Conservation (phyloP, 2,888 invertebrate genomes). For the Microctonus hyperodae region DNA sequence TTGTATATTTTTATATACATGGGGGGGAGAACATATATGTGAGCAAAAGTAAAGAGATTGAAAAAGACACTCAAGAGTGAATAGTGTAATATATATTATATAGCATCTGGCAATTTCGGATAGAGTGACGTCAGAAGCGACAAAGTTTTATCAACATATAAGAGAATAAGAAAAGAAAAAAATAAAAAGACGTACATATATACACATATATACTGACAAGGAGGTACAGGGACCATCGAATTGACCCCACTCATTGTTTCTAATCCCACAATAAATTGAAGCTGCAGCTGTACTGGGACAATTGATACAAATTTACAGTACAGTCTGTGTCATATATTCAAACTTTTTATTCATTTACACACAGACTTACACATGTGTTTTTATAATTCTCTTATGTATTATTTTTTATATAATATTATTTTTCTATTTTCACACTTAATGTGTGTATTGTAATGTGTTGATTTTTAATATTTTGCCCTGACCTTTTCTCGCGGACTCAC, state of each 20-base stretch:
- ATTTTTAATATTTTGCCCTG: background rate
- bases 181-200: slow-evolving; percentile 32
- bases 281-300: slow-evolving; percentile 59
- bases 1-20: background rate
- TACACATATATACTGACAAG: slow-evolving; percentile 55
- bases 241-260: slow-evolving; percentile 63
- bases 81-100: background rate
- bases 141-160: slow-evolving; percentile 4
- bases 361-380: background rate
- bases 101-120: slow-evolving; percentile 22
- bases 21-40: background rate
- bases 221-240: slow-evolving; percentile 53
- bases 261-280: slow-evolving; percentile 63
- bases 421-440: background rate
- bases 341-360: background rate
- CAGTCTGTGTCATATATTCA: slow-evolving; percentile 54
- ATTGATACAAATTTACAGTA: slow-evolving; percentile 63
- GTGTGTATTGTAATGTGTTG: background rate
- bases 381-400: background rate
- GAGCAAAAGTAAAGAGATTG: background rate
- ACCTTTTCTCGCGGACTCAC: background rate
- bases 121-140: slow-evolving; percentile 14
- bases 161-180: background rate
- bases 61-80: background rate
- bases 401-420: background rate